phyloP scores from a whole-genome alignment of 2,888 invertebrate genomes.

The Epirrita christyi region DNA sequence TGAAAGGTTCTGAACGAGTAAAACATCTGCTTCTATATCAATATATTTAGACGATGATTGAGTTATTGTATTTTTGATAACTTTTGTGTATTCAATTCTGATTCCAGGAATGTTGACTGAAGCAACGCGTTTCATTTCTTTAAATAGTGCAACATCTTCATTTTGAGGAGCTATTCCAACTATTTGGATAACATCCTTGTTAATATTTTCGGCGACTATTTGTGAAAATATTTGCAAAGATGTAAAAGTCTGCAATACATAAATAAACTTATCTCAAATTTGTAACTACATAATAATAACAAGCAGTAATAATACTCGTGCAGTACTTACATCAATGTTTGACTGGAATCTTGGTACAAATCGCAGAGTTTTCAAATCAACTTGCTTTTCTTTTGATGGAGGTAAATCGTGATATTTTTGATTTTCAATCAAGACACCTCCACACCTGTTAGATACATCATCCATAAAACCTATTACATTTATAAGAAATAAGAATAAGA shows the following conservation, averaged over 20 bases:
- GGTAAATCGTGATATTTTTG: slow-evolving; percentile 41
- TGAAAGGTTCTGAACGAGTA: slow-evolving; percentile 41
- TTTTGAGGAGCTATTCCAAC: slow-evolving; percentile 33
- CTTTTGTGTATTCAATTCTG: slow-evolving; percentile 34
- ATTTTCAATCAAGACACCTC: slow-evolving; percentile 46
- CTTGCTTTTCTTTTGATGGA: slow-evolving; percentile 12
- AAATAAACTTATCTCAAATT: background rate
- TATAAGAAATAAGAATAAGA: too few relatives aligned
- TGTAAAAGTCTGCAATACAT: slow-evolving; percentile 32
- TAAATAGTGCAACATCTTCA: slow-evolving; percentile 26
- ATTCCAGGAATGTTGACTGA: slow-evolving; percentile 23
- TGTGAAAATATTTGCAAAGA: slow-evolving; percentile 44
- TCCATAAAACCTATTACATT: too few relatives aligned
- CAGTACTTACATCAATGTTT: slow-evolving; percentile 37
- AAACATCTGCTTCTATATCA: slow-evolving; percentile 32
- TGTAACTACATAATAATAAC: background rate
- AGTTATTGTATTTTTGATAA: slow-evolving; percentile 15
- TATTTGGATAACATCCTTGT: slow-evolving; percentile 37
- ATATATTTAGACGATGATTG: slow-evolving; percentile 13
- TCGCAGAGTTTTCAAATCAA: slow-evolving; percentile 34
- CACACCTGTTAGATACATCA: slow-evolving; percentile 46
- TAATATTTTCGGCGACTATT: slow-evolving; percentile 48
- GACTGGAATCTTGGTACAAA: slow-evolving; percentile 37
- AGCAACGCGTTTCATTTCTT: slow-evolving; percentile 30
- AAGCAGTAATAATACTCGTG: background rate